A percentile compares a stretch with the other conserved stretches of the same genome.
phyloP scores from a whole-genome alignment of 2,113 vertebrate genomes.

The Hyla sarda region DNA sequence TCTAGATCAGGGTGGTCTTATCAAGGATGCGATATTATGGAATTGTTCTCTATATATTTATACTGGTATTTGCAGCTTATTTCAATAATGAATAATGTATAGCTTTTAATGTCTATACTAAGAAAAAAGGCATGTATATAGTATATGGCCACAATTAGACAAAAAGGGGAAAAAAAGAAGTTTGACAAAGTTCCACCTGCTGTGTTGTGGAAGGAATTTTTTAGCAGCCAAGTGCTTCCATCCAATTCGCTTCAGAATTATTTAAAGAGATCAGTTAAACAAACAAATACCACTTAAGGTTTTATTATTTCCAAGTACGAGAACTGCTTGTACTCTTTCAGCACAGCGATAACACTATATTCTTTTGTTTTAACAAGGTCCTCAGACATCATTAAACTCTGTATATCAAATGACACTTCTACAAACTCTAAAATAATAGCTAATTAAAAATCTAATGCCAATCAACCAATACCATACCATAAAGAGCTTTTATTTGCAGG shows the following conservation, averaged over 20 bases:
- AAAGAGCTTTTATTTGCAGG: background rate
- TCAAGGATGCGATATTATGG: no score
- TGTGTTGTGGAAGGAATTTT: background rate
- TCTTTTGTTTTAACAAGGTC: background rate
- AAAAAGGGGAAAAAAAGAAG: no score
- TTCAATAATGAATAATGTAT: no score
- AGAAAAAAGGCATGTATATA: no score
- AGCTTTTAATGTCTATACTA: no score
- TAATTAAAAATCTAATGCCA: background rate
- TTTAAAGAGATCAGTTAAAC: background rate
- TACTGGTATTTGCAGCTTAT: no score
- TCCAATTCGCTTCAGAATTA: background rate
- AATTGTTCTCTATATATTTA: no score
- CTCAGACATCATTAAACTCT: background rate
- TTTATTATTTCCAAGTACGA: background rate
- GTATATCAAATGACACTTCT: background rate
- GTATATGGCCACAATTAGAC: no score
- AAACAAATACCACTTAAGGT: background rate
- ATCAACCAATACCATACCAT: background rate
- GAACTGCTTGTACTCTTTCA: slow-evolving; percentile 13
- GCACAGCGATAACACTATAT: background rate
- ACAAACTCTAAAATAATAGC: background rate
- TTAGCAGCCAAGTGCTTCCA: background rate
- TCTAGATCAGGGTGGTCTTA: no score
- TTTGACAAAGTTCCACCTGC: background rate